Conservation (phyloP, 2,797 vertebrate genomes). For the Enteromius thamalakanensis region DNA sequence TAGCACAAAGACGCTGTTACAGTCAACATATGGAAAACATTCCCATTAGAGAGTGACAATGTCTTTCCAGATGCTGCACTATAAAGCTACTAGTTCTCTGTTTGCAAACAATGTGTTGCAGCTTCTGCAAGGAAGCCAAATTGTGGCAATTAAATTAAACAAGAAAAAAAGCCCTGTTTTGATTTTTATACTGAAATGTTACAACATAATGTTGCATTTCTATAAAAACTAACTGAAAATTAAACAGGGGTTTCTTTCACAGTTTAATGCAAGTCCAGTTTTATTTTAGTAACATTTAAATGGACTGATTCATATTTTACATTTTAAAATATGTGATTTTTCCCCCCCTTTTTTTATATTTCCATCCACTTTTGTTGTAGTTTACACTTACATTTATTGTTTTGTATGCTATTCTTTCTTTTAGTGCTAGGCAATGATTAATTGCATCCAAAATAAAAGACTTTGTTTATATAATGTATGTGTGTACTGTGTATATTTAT, state of each 20-base stretch:
- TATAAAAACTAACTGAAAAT: too few species aligned
- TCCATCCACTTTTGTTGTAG: background rate
- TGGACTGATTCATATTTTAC: background rate
- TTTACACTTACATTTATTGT: background rate
- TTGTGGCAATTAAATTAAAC: background rate
- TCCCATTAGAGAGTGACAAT: slow-evolving; percentile 30
- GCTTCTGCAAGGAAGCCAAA: background rate
- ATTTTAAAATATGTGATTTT: background rate
- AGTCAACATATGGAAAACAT: slow-evolving; percentile 33
- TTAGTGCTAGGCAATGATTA: too few species aligned
- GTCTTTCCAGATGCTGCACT: slow-evolving; percentile 54
- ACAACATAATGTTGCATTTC: background rate
- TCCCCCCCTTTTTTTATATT: background rate
- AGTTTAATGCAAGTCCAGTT: background rate
- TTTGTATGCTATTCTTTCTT: too few species aligned
- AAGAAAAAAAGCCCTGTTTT: background rate
- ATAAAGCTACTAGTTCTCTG: slow-evolving; percentile 26
- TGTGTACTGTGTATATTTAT: too few species aligned
- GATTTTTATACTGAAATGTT: too few species aligned
- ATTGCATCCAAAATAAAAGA: too few species aligned
- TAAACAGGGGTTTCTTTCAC: too few species aligned
- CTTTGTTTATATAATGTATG: too few species aligned
- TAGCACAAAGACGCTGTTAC: background rate
- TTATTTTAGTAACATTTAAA: background rate
- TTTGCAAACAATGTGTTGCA: background rate